Conservation (phyloP, 2,113 vertebrate species). For the Ailuropoda melanoleuca region DNA sequence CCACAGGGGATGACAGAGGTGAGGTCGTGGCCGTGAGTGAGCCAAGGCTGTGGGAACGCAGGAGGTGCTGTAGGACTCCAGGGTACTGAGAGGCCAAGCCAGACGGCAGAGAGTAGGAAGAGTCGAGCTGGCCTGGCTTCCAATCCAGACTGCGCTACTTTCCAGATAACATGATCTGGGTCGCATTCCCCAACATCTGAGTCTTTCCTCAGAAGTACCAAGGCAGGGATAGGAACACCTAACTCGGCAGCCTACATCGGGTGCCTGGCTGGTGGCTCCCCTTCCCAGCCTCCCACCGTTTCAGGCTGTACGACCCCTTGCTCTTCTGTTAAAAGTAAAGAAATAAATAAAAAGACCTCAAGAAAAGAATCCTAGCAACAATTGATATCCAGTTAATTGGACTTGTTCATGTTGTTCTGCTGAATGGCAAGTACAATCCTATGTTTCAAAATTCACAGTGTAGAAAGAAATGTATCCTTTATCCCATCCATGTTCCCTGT, state of each 20-base stretch:
- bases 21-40: not conserved
- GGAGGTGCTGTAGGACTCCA: not conserved
- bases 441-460: not conserved
- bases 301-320: not conserved
- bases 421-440: not conserved
- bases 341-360: not conserved
- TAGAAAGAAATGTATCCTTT: not conserved
- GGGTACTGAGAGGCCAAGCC: not conserved
- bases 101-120: not conserved
- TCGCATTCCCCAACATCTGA: not conserved
- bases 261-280: not conserved
- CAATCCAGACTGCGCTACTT: not conserved
- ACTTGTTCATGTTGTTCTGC: not conserved
- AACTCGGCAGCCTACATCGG: rapidly evolving
- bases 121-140: not conserved
- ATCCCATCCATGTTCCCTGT: not conserved
- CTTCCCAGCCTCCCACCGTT: not conserved
- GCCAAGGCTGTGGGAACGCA: not conserved
- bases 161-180: not conserved
- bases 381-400: not conserved
- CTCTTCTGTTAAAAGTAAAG: not conserved
- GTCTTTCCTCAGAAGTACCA: not conserved
- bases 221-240: not conserved
- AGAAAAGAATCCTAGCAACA: not conserved
- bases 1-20: not conserved